Percentiles rank a stretch among this genome's conserved stretches.
These are phyloP conservation scores for Carpatolechia fugitivella DNA, from an alignment of 2,888 invertebrate genomes.

Conservation along the genomic window DNA sequence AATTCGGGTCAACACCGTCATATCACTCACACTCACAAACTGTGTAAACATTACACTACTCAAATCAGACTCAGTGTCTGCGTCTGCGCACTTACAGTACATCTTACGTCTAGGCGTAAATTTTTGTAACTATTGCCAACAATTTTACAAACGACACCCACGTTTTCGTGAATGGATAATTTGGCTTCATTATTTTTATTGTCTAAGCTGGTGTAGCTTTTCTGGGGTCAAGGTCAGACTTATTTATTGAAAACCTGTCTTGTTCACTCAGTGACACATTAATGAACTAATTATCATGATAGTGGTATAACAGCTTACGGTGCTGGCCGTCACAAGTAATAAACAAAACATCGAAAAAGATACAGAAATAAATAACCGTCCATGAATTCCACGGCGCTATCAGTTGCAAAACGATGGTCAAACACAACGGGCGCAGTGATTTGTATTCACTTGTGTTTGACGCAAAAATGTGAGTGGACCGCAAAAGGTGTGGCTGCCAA, in stretches of 20 bases:
- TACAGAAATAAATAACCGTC: background rate
- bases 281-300: background rate
- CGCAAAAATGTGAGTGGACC: slow-evolving; percentile 39
- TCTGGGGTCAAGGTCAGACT: background rate
- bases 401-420: slow-evolving; percentile 13
- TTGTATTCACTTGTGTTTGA: slow-evolving; percentile 27
- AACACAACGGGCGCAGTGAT: slow-evolving; percentile 25
- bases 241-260: background rate
- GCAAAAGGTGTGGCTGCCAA: slow-evolving; percentile 45
- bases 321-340: background rate
- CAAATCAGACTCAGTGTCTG: background rate
- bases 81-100: background rate
- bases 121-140: slow-evolving; percentile 1
- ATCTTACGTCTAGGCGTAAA: background rate
- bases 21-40: background rate
- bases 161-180: background rate
- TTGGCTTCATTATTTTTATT: background rate
- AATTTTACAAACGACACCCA: background rate
- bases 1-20: background rate
- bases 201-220: background rate
- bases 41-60: background rate
- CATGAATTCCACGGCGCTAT: background rate
- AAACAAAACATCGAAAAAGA: too few relatives aligned
- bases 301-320: background rate
- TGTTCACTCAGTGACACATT: background rate